Evolutionary conservation across 2,888 invertebrate species (phyloP).

Genomic region (Caradrina clavipalpis): DNA sequence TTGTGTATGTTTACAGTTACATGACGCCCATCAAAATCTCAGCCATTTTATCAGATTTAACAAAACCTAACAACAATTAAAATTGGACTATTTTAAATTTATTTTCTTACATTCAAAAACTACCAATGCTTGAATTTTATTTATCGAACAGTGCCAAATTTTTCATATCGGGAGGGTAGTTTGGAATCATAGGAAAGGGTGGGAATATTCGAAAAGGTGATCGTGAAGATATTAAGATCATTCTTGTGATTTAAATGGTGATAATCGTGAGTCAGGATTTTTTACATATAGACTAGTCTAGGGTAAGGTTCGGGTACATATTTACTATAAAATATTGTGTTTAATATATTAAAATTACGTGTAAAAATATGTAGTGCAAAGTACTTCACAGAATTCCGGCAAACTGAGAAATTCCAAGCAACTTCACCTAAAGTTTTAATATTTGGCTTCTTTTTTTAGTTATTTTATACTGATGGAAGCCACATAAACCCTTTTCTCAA

Average conservation of each 20-base stretch:
- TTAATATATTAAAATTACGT: conserved; percentile 17
- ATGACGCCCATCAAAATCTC: background rate
- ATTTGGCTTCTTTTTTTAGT: conserved; percentile 26
- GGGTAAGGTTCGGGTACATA: conserved; percentile 63
- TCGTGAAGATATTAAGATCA: conserved; percentile 51
- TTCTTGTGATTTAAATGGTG: conserved; percentile 29
- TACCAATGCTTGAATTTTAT: conserved; percentile 29
- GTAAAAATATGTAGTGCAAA: conserved; percentile 52
- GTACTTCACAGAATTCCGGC: background rate
- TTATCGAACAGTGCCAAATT: conserved; percentile 48
- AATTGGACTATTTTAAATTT: conserved; percentile 16
- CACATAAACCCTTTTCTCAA: conserved; percentile 6
- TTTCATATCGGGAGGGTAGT: conserved; percentile 29
- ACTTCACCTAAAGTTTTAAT: conserved; percentile 10
- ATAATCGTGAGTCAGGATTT: conserved; percentile 62
- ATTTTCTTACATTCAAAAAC: conserved; percentile 22
- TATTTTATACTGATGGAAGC: conserved; percentile 36
- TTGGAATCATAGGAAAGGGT: conserved; percentile 51
- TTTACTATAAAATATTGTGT: conserved; percentile 12
- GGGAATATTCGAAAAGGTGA: conserved; percentile 56
- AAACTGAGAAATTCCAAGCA: conserved; percentile 13
- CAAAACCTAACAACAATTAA: background rate
- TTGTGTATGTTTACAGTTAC: too few species aligned
- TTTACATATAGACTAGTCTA: conserved; percentile 55
- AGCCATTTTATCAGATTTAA: background rate